Conservation (phyloP, 2,113 vertebrate genomes). For the Apaloderma vittatum region DNA sequence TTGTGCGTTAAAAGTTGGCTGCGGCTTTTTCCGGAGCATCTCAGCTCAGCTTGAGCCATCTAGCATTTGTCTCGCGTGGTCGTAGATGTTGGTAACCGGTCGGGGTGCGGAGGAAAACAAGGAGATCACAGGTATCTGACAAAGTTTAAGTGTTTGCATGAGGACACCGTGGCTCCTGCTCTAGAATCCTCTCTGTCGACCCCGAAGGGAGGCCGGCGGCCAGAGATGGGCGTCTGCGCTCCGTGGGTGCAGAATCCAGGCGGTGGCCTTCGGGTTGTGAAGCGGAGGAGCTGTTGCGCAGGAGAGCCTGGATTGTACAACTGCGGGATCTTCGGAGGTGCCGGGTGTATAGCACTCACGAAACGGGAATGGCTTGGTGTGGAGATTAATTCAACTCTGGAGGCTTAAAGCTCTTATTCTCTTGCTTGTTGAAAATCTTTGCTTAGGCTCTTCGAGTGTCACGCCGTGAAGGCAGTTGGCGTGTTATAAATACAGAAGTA, state of each 20-base stretch:
- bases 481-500: not conserved
- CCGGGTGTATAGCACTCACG: fast-evolving
- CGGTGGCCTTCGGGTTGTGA: not conserved
- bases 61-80: fast-evolving
- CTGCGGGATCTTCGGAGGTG: not conserved
- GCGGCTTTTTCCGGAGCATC: not conserved
- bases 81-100: not conserved
- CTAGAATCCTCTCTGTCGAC: not conserved
- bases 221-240: not conserved
- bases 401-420: not conserved
- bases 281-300: not conserved
- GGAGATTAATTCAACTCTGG: not conserved
- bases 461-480: not conserved
- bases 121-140: not conserved
- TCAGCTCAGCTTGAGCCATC: not conserved
- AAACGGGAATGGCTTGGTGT: not conserved
- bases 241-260: not conserved
- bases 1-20: not conserved
- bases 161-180: not conserved
- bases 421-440: not conserved
- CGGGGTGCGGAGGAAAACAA: fast-evolving
- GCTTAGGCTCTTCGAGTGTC: not conserved
- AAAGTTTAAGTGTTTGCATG: not conserved
- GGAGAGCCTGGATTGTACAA: not conserved
- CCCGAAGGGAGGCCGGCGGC: not conserved